Evolutionary conservation across 2,888 invertebrate genomes (phyloP).

Genomic region (Netelia melanura): DNA sequence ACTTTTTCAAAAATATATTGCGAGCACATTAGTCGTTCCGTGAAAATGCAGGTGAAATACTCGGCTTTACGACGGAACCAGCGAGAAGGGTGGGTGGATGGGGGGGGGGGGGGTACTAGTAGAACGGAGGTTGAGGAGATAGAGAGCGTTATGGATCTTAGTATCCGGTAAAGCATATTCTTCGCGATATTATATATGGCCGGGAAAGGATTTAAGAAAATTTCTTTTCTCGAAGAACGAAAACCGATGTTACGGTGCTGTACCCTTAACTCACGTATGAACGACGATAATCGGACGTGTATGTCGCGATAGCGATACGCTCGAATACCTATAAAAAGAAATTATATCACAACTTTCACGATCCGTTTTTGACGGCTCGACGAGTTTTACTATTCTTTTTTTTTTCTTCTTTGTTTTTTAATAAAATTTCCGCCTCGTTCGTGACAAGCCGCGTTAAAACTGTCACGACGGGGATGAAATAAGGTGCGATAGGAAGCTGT

Average conservation of each 20-base stretch:
- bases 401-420: not conserved
- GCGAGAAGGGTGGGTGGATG: not conserved
- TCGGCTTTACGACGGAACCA: conserved; percentile 51
- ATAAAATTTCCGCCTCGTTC: not conserved
- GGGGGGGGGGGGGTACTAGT: not conserved
- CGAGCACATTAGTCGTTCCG: conserved; percentile 60
- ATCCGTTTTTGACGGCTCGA: not conserved
- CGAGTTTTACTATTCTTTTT: no score
- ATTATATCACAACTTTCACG: not conserved
- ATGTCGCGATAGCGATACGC: conserved; percentile 9
- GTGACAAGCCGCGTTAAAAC: no score
- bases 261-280: not conserved
- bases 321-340: not conserved
- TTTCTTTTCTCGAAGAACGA: conserved; percentile 14
- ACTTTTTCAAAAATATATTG: conserved; percentile 65
- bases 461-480: no score
- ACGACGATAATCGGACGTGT: conserved; percentile 15
- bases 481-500: not conserved
- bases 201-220: conserved; percentile 36
- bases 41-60: conserved; percentile 61
- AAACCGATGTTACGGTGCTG: conserved; percentile 20
- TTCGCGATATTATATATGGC: conserved; percentile 31
- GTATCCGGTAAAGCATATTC: conserved; percentile 24
- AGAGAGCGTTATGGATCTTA: conserved; percentile 41
- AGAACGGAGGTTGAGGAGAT: not conserved